These are phyloP conservation scores for Mystacornis crossleyi DNA, from an alignment of 2,113 vertebrate genomes.

Conservation along the genomic window DNA sequence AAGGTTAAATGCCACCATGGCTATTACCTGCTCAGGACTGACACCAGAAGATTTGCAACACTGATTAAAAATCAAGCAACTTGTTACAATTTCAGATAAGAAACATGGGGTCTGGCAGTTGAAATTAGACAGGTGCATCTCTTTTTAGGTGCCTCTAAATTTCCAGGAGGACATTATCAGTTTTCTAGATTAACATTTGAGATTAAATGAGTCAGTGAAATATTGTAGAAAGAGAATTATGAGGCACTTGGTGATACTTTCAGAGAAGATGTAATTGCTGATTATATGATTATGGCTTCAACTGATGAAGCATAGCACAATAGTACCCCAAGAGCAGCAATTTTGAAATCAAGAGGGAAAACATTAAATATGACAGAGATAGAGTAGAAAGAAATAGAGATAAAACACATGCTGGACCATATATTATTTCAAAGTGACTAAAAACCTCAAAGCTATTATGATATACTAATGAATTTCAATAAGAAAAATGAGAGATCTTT, in stretches of 20 bases:
- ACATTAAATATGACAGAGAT: background rate
- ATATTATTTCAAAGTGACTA: background rate
- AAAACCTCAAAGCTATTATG: background rate
- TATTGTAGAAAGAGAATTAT: conserved; percentile 42
- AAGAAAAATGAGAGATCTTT: background rate
- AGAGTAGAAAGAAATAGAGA: background rate
- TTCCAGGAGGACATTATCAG: background rate
- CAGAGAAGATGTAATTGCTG: conserved; percentile 2
- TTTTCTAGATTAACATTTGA: conserved; percentile 44
- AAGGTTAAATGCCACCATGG: background rate
- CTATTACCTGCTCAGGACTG: background rate
- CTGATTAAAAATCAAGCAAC: conserved; percentile 2
- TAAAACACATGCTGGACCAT: background rate
- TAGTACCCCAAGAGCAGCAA: background rate
- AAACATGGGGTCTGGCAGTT: background rate
- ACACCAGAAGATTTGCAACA: background rate
- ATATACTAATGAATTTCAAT: background rate
- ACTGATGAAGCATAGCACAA: background rate
- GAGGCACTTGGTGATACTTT: conserved; percentile 14
- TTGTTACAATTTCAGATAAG: conserved; percentile 12
- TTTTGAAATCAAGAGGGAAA: background rate
- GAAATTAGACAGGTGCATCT: background rate
- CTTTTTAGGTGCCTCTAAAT: conserved; percentile 5
- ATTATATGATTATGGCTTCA: conserved; percentile 50
- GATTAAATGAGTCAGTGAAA: conserved; percentile 54